A percentile compares a stretch with the other conserved stretches of the same genome.
Evolutionary conservation across 1,140 invertebrate genomes (phyloP).

Genomic region (Chironomus striatipennis): DNA sequence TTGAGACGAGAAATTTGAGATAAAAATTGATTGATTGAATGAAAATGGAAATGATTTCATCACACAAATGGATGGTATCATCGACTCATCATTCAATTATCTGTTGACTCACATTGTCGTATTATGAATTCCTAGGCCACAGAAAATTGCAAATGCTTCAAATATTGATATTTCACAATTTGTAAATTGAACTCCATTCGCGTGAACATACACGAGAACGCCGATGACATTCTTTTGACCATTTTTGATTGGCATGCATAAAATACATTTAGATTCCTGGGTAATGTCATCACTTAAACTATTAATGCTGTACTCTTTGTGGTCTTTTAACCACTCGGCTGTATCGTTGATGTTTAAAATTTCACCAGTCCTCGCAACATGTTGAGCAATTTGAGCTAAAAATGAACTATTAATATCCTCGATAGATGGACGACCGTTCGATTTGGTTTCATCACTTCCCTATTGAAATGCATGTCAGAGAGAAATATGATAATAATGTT

Average conservation of each 20-base stretch:
- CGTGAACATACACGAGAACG: slow-evolving; percentile 45
- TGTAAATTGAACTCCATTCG: slow-evolving; percentile 73
- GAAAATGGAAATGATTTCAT: neutral
- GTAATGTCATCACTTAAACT: slow-evolving; percentile 46
- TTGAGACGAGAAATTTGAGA: neutral
- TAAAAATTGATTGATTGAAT: slow-evolving; percentile 1
- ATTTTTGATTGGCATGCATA: slow-evolving; percentile 88
- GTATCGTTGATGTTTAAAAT: slow-evolving; percentile 76
- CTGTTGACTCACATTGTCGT: slow-evolving; percentile 85
- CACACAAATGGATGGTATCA: neutral
- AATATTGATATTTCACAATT: slow-evolving; percentile 85
- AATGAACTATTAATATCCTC: slow-evolving; percentile 43
- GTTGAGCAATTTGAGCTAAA: slow-evolving; percentile 64
- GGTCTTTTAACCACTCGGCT: slow-evolving; percentile 53
- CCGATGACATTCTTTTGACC: slow-evolving; percentile 80
- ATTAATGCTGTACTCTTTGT: slow-evolving; percentile 40
- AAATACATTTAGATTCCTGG: slow-evolving; percentile 59
- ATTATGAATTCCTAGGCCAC: slow-evolving; percentile 92
- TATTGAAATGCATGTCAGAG: neutral
- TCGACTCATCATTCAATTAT: no score
- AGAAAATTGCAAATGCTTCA: slow-evolving; percentile 95
- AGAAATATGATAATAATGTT: neutral
- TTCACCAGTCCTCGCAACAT: slow-evolving; percentile 72
- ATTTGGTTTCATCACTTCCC: neutral
- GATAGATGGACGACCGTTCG: slow-evolving; percentile 32